Evolutionary conservation across 2,113 vertebrate genomes (phyloP).

Genomic region (Nesogale talazaci): DNA sequence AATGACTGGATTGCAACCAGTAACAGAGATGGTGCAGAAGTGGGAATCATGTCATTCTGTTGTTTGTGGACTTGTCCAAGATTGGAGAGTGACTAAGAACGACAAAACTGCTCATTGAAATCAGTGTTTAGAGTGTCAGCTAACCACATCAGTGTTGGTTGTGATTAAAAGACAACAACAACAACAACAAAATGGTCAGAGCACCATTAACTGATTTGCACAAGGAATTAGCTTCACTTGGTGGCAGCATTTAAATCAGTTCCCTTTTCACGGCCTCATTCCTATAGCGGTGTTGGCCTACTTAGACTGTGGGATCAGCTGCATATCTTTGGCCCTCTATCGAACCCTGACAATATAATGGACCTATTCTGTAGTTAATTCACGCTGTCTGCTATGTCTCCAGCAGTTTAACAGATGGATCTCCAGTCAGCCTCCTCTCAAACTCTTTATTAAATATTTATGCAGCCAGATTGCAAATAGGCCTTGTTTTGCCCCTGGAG

Average conservation of each 20-base stretch:
- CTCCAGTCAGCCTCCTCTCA: constrained; percentile 81
- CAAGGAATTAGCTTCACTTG: constrained; percentile 74
- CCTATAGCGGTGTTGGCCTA: constrained; percentile 43
- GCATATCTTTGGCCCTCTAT: constrained; percentile 81
- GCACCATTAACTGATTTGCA: constrained; percentile 63
- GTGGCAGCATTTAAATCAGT: constrained; percentile 65
- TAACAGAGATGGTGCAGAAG: background rate
- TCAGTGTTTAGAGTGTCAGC: background rate
- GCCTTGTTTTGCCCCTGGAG: constrained; percentile 76
- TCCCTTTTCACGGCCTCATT: background rate
- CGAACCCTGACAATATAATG: constrained; percentile 81
- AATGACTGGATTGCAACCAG: background rate
- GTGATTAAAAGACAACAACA: background rate
- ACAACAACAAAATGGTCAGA: constrained; percentile 24
- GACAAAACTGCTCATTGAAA: background rate
- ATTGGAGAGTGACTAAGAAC: background rate
- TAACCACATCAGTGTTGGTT: constrained; percentile 60
- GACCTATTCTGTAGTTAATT: constrained; percentile 83
- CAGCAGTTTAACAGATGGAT: constrained; percentile 87
- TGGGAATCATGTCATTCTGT: background rate
- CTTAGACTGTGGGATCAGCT: constrained; percentile 79
- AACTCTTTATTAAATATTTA: constrained; percentile 87
- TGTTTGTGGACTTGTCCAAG: background rate
- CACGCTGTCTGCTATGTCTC: constrained; percentile 82
- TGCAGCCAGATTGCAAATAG: constrained; percentile 81